Evolutionary conservation across 2,888 invertebrate species (phyloP), one percentile per base, ranked within the genome.

Genomic region (Omphaloscelis lunosa): DNA sequence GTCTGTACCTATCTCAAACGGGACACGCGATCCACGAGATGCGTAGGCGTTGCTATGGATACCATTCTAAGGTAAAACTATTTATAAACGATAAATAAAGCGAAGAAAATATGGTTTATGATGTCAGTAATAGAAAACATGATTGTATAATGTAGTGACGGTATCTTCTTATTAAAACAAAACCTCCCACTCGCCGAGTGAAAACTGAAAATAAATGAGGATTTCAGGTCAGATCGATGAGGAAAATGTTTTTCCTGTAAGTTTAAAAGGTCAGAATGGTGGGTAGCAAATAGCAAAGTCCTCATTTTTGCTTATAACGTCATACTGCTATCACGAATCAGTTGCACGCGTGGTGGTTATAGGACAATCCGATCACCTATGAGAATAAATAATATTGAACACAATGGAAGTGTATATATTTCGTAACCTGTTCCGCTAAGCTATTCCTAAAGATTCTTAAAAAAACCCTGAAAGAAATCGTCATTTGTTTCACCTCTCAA

Each of bases 31-130:
- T 81, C 86, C 86, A 83, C 82, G 79, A 82, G 90, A 92, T 88
- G 91, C 91, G 94, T 94, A 90, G 95, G 95, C 88, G 93, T 92
- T 89, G 90, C 90, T 82, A 89, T 88, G 86, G 91, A 91, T 89
- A 92, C 91, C 89, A 86, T 84, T 86, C 85, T 85, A 83, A 86
- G 86, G 82, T 77, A 85, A 83, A 83, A 79, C 79, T 91, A 91
- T 93, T 93, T 92, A 90, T 92, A 79, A 63, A 65, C n/a, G 62
- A 87, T 87, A 86, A 88, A 89, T 86, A 87, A 41, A 82, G 53
- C 20, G 45, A 62, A 72, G 75, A 77, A 51, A 76, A 74, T 59
- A 72, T 79, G 51, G 72, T 68, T 76, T 62, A 78, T 75, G 56
- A 56, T 59, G 41, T 34, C 34, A 58, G 23, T 56, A 75, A 71